These are phyloP conservation scores for Carettochelys insculpta DNA, from an alignment of 2,113 vertebrate species.

Conservation along the genomic window DNA sequence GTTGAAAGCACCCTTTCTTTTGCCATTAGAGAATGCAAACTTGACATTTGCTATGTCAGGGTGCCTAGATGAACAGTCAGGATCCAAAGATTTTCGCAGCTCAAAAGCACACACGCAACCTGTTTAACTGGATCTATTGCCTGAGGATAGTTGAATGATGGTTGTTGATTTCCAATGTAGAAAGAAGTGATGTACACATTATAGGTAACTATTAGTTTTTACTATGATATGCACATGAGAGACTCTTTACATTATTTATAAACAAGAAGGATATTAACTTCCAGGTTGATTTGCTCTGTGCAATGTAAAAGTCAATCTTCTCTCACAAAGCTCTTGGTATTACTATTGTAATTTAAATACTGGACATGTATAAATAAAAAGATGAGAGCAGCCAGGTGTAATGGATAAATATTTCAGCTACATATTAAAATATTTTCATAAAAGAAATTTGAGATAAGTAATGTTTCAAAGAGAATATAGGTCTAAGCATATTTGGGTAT, in stretches of 20 bases:
- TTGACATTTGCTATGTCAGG: background rate
- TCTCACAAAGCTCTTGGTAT: background rate
- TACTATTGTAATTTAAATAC: background rate
- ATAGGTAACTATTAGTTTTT: background rate
- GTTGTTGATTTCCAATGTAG: background rate
- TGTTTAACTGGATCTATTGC: background rate
- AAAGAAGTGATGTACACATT: background rate
- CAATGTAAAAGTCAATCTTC: background rate
- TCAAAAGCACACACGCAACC: background rate
- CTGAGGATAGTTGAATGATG: background rate
- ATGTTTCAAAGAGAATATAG: constrained; percentile 43
- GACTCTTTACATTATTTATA: background rate
- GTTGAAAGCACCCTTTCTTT: background rate
- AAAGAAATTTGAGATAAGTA: background rate
- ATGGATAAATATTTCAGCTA: background rate
- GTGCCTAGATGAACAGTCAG: background rate
- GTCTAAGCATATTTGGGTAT: constrained; percentile 16
- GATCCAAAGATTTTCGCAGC: background rate
- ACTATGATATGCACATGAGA: background rate
- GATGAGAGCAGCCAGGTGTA: background rate
- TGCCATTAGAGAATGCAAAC: background rate
- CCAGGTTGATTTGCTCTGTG: background rate
- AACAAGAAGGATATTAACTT: background rate
- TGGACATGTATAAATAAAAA: constrained; percentile 11
- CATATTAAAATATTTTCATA: background rate